Percentiles rank a stretch among this genome's conserved stretches.
Evolutionary conservation across 2,797 vertebrate species (phyloP).

Genomic region (Trematomus bernacchii): DNA sequence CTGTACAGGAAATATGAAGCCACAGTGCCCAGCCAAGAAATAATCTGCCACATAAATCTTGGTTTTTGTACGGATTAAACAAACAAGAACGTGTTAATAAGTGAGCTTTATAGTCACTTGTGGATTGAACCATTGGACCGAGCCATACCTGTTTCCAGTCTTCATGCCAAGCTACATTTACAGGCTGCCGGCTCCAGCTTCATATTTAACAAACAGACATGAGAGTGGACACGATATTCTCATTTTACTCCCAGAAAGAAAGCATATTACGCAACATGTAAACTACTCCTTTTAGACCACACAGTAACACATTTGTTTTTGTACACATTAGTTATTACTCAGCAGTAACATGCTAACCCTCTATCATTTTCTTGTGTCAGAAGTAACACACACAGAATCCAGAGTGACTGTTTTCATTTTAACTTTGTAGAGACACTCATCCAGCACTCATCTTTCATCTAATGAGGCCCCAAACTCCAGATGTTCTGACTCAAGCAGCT

Average conservation of each 20-base stretch:
- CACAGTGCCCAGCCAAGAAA: not conserved
- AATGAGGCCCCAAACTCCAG: constrained; percentile 50
- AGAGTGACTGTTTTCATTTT: constrained; percentile 19
- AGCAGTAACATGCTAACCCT: not conserved
- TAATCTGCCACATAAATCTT: not conserved
- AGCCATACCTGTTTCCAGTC: not conserved
- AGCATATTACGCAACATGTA: not conserved
- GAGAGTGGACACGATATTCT: not conserved
- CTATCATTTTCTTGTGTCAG: constrained; percentile 5
- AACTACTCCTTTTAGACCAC: not conserved
- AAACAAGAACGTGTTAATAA: not conserved
- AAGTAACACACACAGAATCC: constrained; percentile 22
- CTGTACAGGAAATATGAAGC: not conserved
- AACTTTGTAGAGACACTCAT: constrained; percentile 23
- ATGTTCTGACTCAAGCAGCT: constrained; percentile 57
- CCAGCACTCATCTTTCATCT: constrained; percentile 44
- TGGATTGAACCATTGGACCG: not conserved
- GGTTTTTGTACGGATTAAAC: not conserved
- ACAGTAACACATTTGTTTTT: not conserved
- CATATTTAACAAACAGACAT: not conserved
- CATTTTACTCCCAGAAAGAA: not conserved
- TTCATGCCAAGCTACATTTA: not conserved
- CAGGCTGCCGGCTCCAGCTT: not conserved
- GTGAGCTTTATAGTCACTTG: not conserved
- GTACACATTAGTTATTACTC: not conserved